Evolutionary conservation across 2,888 invertebrate genomes (phyloP).

Genomic region (Drosophila cognata): DNA sequence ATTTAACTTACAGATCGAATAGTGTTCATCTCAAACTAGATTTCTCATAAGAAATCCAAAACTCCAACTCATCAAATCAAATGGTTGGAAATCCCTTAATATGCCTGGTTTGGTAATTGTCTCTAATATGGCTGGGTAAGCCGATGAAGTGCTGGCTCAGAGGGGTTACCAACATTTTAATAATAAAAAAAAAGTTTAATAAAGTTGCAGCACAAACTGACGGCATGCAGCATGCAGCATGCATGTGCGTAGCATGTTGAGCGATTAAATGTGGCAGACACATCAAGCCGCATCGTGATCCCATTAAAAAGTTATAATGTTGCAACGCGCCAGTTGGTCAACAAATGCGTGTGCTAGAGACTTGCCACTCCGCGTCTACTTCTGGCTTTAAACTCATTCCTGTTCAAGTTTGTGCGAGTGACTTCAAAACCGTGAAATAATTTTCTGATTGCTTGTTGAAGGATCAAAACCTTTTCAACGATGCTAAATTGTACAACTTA

Average conservation of each 20-base stretch:
- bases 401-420: slow-evolving; percentile 5
- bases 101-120: neutral
- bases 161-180: slow-evolving; percentile 40
- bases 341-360: slow-evolving; percentile 45
- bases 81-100: neutral
- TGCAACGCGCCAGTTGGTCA: slow-evolving; percentile 51
- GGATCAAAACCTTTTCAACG: neutral
- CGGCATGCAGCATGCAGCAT: slow-evolving; percentile 11
- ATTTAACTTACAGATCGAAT: neutral
- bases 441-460: neutral
- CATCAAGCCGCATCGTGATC: neutral
- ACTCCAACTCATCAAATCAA: neutral
- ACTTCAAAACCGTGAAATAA: neutral
- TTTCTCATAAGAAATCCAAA: neutral
- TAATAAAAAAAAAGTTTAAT: slow-evolving; percentile 50
- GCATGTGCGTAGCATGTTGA: neutral
- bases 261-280: slow-evolving; percentile 14
- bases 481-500: neutral
- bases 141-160: slow-evolving; percentile 31
- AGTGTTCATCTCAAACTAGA: neutral
- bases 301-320: slow-evolving; percentile 61
- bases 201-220: slow-evolving; percentile 43
- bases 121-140: neutral
- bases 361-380: slow-evolving; percentile 39
- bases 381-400: slow-evolving; percentile 16